phyloP scores from a whole-genome alignment of 2,888 invertebrate species.

The Agrotis puta region DNA sequence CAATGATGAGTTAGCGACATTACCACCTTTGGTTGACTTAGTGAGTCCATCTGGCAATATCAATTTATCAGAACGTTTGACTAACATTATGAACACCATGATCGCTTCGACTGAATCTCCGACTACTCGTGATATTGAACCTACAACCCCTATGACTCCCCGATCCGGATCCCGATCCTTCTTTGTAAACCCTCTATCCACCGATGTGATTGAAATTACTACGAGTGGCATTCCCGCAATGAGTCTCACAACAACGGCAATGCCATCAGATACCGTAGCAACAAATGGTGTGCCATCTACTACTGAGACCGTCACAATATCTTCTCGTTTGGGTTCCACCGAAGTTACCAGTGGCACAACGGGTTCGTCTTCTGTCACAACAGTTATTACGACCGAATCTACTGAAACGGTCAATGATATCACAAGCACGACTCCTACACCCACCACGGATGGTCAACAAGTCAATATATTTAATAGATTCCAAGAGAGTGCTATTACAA shows the following conservation, averaged over 20 bases:
- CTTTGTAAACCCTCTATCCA: conserved; percentile 61
- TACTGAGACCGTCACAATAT: conserved; percentile 46
- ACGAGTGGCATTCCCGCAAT: conserved; percentile 63
- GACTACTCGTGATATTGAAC: conserved; percentile 63
- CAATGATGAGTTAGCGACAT: conserved; percentile 84
- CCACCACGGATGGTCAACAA: conserved; percentile 63
- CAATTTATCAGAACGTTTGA: conserved; percentile 81
- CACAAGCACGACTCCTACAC: conserved; percentile 57
- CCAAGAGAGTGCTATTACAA: conserved; percentile 50
- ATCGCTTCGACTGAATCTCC: conserved; percentile 75
- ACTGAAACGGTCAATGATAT: conserved; percentile 55
- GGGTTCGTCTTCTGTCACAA: conserved; percentile 52
- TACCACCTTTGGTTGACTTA: conserved; percentile 78
- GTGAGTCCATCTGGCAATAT: conserved; percentile 75
- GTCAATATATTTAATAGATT: conserved; percentile 55
- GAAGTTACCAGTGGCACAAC: conserved; percentile 52
- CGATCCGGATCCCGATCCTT: conserved; percentile 63
- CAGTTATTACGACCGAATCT: conserved; percentile 43
- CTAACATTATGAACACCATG: conserved; percentile 84
- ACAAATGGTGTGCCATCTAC: conserved; percentile 46
- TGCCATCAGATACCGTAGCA: conserved; percentile 43
- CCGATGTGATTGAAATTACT: conserved; percentile 63
- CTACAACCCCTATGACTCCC: conserved; percentile 68
- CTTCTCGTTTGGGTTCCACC: conserved; percentile 50
- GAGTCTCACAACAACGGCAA: conserved; percentile 58